Evolutionary conservation across 2,888 invertebrate genomes (phyloP).

Genomic region (Aproaerema taeniolella): DNA sequence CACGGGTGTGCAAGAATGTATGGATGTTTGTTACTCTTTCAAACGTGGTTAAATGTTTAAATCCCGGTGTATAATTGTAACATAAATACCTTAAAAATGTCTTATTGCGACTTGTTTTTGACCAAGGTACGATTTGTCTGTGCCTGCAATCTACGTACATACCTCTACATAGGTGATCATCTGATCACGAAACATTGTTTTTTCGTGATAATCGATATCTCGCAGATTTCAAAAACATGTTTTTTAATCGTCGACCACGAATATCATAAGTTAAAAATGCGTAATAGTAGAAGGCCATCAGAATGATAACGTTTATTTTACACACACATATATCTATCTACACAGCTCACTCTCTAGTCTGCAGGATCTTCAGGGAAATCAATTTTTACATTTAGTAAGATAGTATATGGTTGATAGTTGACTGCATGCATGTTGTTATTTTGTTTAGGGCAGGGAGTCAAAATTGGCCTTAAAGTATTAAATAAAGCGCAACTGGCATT

Average conservation of each 20-base stretch:
- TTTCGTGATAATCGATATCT: background rate
- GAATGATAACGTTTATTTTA: conserved; percentile 43
- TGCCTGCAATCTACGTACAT: no score
- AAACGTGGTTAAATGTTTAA: no score
- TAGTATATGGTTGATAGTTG: conserved; percentile 47
- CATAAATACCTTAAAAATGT: no score
- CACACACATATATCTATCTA: conserved; percentile 37
- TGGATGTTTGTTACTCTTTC: no score
- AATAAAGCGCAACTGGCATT: conserved; percentile 63
- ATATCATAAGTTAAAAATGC: conserved; percentile 36
- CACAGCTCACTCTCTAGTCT: no score
- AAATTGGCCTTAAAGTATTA: conserved; percentile 55
- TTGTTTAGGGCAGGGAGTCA: conserved; percentile 35
- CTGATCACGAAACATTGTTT: no score
- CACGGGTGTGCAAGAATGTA: no score
- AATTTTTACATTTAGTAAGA: conserved; percentile 31
- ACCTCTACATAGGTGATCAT: no score
- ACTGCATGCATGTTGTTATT: conserved; percentile 30
- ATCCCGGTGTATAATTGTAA: no score
- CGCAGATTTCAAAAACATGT: conserved; percentile 33
- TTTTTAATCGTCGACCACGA: conserved; percentile 34
- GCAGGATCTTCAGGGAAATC: conserved; percentile 8
- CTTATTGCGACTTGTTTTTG: no score
- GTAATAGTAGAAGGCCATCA: conserved; percentile 48
- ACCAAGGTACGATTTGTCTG: no score